Evolutionary conservation across 2,888 invertebrate genomes (phyloP), one percentile per base, ranked within the genome.

Genomic region (Mechanitis mazaeus): DNA sequence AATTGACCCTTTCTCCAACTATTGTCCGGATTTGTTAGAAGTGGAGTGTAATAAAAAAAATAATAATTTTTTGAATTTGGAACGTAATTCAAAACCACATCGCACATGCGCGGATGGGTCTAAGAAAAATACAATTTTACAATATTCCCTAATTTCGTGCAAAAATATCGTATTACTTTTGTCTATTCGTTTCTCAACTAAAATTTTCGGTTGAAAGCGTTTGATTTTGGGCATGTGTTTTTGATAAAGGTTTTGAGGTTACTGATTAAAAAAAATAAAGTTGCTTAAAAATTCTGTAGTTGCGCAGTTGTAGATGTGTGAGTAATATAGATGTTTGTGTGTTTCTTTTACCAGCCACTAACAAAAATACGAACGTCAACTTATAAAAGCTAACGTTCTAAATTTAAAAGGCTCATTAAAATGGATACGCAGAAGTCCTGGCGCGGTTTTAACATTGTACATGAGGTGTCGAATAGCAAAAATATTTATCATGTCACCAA

Each of bases 101-200:
- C 63, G 76, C 82, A 84, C 83, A 86, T 84, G 85, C 82, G 73
- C 74, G 72, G 72, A 72, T 73, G 78, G 75, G 60, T 83, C 82
- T 80, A 78, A 80, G 83, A 87, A 83, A 85, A 83, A 87, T 80
- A 80, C 81, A 69, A 74, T 83, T 85, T 85, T 80, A 84, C 81
- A 85, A 83, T 84, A 84, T 85, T 85, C 82, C 80, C 79, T 77
- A 78, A 83, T 84, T 86, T 80, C 74, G 76, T 79, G 83, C 86
- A 80, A 84, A 88, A 87, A 87, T 88, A 88, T 88, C 88, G 78
- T 66, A 73, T 88, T 87, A 82, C 88, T 56, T 64, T 61, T 61
- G 62, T 68, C 71, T 69, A 72, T 68, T 66, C 66, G 61, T 67
- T 68, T 70, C 65, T 67, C 72, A 68, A 71, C 69, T 73, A 66